Evolutionary conservation across 2,888 invertebrate species (phyloP), one percentile per base, ranked within the genome.

Genomic region (Scaptomyza reducta): DNA sequence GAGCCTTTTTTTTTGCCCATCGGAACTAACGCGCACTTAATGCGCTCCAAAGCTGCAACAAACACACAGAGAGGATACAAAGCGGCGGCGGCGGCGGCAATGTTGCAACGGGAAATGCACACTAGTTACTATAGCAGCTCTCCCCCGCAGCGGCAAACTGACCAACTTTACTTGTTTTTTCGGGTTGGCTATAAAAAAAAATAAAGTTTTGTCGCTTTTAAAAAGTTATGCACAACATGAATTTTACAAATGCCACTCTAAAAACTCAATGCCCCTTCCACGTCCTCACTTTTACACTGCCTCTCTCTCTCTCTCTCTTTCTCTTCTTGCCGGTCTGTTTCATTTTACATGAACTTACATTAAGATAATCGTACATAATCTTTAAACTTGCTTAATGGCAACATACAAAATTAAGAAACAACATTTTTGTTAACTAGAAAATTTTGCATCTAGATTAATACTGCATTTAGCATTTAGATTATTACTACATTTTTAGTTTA

Each of bases 171-270:
- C 6, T 3, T 16, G 0, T 14, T 9, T 56, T 79, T 82, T 70
- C 54, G 16, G 44, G 47, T 35, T 16, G 25, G 38, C 14, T 14
- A 16, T 9, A 14, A 1, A 16, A 40, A 40, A 40, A 40, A 16
- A 64, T 61, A 77, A 78, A 79, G 74, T 9, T 70, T 72, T 38
- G 6, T 6, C 60, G 61, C 68, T 78, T 78, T 66, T 65, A 68
- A 72, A 78, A 77, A 75, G 64, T 79, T 68, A 57, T 79, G 66
- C 54, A 61, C 57, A 76, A 70, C 74, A 75, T 77, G 78, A 77
- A 77, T 68, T 71, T 74, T 56, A 66, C 77, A 71, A 71, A 49
- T 51, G 66, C 56, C 57, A 66, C 73, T 44, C 67, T 49, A 59
- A 50, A 40, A 74, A 51, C 47, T 50, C 41, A 27, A 7, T 33